Conservation (phyloP, 2,888 invertebrate species). For the Zaprionus obscuricornis region DNA sequence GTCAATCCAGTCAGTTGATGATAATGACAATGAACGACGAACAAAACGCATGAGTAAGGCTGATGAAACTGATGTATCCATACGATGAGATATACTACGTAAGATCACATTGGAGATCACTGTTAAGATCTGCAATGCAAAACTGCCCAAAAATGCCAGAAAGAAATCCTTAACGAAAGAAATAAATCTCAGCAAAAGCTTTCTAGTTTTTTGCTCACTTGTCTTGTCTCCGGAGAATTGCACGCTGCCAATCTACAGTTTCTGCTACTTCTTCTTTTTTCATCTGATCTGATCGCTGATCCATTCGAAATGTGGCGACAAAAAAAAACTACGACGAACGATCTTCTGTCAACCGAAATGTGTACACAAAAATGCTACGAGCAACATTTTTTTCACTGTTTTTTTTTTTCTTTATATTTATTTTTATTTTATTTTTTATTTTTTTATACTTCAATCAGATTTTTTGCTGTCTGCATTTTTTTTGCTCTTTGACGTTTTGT, state of each 20-base stretch:
- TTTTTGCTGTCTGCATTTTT: slow-evolving; percentile 42
- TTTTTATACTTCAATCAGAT: slow-evolving; percentile 21
- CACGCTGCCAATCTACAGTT: slow-evolving; percentile 50
- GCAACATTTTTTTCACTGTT: slow-evolving; percentile 57
- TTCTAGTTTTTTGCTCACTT: slow-evolving; percentile 68
- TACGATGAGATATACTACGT: no score
- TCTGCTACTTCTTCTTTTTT: no score
- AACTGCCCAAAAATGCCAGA: slow-evolving; percentile 49
- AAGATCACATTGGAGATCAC: slow-evolving; percentile 16
- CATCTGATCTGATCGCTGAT: slow-evolving; percentile 14
- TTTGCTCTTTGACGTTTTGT: slow-evolving; percentile 13
- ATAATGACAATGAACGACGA: slow-evolving; percentile 54
- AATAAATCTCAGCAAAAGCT: slow-evolving; percentile 67
- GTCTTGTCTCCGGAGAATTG: slow-evolving; percentile 73
- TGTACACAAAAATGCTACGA: slow-evolving; percentile 64
- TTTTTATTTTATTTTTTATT: slow-evolving; percentile 4
- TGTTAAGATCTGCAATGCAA: slow-evolving; percentile 74
- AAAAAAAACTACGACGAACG: slow-evolving; percentile 26
- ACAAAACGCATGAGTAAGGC: slow-evolving; percentile 47
- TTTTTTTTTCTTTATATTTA: slow-evolving; percentile 6
- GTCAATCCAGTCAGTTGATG: slow-evolving; percentile 43
- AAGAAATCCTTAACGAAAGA: slow-evolving; percentile 74
- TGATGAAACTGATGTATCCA: no score
- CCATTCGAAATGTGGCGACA: slow-evolving; percentile 23
- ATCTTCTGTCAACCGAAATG: slow-evolving; percentile 55